Evolutionary conservation across 1,140 invertebrate species (phyloP), one percentile per base, ranked within the genome.

Genomic region (Battus philenor): DNA sequence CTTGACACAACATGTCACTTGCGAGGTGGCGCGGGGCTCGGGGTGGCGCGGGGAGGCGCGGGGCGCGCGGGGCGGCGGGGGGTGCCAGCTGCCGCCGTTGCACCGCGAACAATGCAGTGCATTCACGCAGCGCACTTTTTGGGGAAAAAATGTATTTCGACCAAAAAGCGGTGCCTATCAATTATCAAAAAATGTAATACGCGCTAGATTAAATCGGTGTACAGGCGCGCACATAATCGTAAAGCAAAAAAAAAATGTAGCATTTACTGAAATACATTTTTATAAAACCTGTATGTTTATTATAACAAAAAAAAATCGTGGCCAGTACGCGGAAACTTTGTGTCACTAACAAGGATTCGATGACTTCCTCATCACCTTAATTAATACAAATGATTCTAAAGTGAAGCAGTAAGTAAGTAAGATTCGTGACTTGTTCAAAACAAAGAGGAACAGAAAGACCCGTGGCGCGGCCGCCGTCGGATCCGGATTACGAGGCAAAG

Each of bases 401-500:
- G n/a, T n/a, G n/a, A n/a, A n/a, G n/a, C n/a, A n/a, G n/a, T n/a
- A n/a, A n/a, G n/a, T n/a, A n/a, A n/a, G n/a, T n/a, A n/a, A n/a
- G n/a, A n/a, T n/a, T n/a, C n/a, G n/a, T n/a, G n/a, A n/a, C n/a
- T n/a, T n/a, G n/a, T n/a, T n/a, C n/a, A n/a, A n/a, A n/a, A n/a
- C n/a, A n/a, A n/a, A n/a, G n/a, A n/a, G n/a, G n/a, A n/a, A n/a
- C n/a, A n/a, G n/a, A n/a, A n/a, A n/a, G n/a, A n/a, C n/a, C n/a
- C n/a, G n/a, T n/a, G 60, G 61, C 13, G 16, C 53, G 43, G 18
- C 46, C 48, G 63, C 52, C 73, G 79, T 80, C 74, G 75, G 76
- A 80, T 80, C 68, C 68, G 67, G 74, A 80, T 80, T 83, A 78
- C 68, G 59, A 73, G 77, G 80, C 80, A 83, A 79, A 80, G 76